Percentiles rank a stretch among this genome's conserved stretches.
phyloP scores from a whole-genome alignment of 2,797 vertebrate species.

The Hoplostethus mediterraneus region DNA sequence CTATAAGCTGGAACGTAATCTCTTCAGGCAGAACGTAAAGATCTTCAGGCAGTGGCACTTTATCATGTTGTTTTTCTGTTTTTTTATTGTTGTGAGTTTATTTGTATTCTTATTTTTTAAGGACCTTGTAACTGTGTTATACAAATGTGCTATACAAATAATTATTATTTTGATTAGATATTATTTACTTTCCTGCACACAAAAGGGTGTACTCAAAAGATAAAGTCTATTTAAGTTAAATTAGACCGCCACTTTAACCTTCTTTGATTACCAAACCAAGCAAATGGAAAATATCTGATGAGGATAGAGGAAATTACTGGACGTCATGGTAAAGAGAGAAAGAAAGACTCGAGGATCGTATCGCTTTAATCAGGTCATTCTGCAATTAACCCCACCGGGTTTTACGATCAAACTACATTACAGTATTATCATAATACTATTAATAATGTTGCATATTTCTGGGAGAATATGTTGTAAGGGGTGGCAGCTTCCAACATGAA shows the following conservation, averaged over 20 bases:
- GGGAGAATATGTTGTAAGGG: neutral
- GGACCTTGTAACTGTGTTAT: too few relatives aligned
- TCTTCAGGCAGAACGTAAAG: too few relatives aligned
- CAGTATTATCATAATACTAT: conserved; percentile 16
- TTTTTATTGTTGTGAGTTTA: too few relatives aligned
- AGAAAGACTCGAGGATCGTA: conserved; percentile 50
- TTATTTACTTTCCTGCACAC: too few relatives aligned
- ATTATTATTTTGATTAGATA: too few relatives aligned
- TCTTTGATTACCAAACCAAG: neutral
- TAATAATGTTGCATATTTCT: neutral
- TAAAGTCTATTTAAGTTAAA: neutral
- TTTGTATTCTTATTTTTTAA: too few relatives aligned
- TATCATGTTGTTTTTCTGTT: too few relatives aligned
- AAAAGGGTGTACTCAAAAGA: neutral
- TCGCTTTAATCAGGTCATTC: conserved; percentile 75
- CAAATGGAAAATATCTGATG: neutral
- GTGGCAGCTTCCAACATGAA: neutral
- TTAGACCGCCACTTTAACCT: neutral
- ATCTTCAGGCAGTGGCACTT: too few relatives aligned
- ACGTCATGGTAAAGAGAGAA: conserved; percentile 39
- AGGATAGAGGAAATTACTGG: conserved; percentile 9
- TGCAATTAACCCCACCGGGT: conserved; percentile 69
- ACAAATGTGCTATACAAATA: too few relatives aligned
- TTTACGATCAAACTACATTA: conserved; percentile 39
- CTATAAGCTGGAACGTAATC: too few relatives aligned